These are phyloP conservation scores for Telenomus remus DNA, from an alignment of 1,140 invertebrate species.

Conservation along the genomic window DNA sequence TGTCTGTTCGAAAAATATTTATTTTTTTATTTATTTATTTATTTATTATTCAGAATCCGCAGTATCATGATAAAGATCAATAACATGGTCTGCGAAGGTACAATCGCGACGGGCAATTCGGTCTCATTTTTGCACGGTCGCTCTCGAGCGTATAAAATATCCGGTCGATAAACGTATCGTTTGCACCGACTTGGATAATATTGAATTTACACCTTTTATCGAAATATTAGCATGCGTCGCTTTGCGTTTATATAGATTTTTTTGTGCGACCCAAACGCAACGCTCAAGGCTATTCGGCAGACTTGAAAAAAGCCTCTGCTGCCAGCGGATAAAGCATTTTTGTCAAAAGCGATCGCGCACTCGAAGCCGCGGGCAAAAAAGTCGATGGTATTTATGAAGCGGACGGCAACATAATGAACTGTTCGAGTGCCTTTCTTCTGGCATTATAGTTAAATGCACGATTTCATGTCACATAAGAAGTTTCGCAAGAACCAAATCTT, in stretches of 20 bases:
- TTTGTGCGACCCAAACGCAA: conserved; percentile 31
- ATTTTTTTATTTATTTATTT: conserved; percentile 3
- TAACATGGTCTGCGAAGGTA: conserved; percentile 11
- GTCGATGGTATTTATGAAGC: conserved; percentile 18
- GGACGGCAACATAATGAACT: conserved; percentile 12
- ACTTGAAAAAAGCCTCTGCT: conserved; percentile 42
- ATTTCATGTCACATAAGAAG: conserved; percentile 1
- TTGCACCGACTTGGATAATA: conserved; percentile 29
- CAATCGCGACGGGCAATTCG: conserved; percentile 32
- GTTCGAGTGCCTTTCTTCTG: conserved; percentile 13
- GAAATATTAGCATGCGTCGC: conserved; percentile 42
- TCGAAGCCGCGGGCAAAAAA: conserved; percentile 12
- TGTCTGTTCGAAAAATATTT: too few species aligned
- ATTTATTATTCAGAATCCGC: neutral
- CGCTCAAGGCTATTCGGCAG: conserved; percentile 37
- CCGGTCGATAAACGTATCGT: conserved; percentile 44
- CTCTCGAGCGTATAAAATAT: conserved; percentile 37
- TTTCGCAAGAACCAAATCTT: too few species aligned
- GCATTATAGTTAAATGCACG: conserved; percentile 1
- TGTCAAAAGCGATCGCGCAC: conserved; percentile 34
- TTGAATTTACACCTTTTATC: conserved; percentile 53
- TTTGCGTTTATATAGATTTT: conserved; percentile 31
- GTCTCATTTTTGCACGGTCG: conserved; percentile 32
- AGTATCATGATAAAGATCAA: too few species aligned
- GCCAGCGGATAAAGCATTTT: conserved; percentile 42